Conservation (phyloP, 1,140 invertebrate species). For the Musca domestica region DNA sequence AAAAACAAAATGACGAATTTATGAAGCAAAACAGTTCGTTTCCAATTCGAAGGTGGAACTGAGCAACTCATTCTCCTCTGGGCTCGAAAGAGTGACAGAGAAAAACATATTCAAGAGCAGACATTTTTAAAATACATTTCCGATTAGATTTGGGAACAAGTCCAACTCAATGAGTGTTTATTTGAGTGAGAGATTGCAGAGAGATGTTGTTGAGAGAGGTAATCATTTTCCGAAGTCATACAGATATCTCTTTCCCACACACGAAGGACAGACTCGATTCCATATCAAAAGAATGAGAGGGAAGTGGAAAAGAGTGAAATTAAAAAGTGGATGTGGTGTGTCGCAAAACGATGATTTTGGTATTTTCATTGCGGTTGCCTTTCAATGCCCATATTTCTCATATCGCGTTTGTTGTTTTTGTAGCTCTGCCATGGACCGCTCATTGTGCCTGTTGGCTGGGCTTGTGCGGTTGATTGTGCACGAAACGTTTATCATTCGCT, state of each 20-base stretch:
- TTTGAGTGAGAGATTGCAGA: not conserved
- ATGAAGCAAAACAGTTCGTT: conserved; percentile 31
- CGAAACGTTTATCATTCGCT: conserved; percentile 16
- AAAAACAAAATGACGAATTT: conserved; percentile 54
- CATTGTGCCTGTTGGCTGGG: not conserved
- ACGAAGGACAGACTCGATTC: too few relatives aligned
- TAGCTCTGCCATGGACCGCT: too few relatives aligned
- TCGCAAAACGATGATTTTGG: too few relatives aligned
- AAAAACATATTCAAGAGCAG: not conserved
- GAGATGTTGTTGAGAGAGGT: not conserved
- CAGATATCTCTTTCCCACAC: not conserved
- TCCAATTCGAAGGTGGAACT: not conserved
- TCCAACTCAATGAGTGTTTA: too few relatives aligned
- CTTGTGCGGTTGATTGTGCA: not conserved
- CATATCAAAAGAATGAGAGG: too few relatives aligned
- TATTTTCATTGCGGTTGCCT: conserved; percentile 1
- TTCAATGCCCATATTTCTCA: conserved; percentile 1
- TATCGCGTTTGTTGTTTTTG: not conserved
- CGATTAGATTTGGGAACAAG: too few relatives aligned
- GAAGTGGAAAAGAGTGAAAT: too few relatives aligned
- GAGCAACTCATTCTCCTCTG: not conserved
- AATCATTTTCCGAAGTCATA: not conserved
- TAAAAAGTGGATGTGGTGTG: not conserved
- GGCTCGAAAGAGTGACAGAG: not conserved
- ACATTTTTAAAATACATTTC: conserved; percentile 16